These are phyloP conservation scores for Xyrauchen texanus DNA, from an alignment of 2,113 vertebrate genomes.

Conservation along the genomic window DNA sequence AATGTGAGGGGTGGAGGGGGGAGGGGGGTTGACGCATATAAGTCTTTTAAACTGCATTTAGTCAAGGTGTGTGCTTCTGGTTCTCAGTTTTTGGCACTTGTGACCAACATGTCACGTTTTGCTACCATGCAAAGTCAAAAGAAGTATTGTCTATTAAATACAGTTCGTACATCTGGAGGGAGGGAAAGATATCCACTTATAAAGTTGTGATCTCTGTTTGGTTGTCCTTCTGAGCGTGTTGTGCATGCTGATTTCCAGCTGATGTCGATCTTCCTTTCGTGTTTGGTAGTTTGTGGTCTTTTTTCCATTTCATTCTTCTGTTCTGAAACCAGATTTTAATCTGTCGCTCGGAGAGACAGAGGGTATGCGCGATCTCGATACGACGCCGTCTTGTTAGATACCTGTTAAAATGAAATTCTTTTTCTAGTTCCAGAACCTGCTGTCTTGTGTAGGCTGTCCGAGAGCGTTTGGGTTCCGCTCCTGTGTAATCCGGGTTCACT, in stretches of 20 bases:
- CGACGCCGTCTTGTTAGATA: slow-evolving; percentile 96
- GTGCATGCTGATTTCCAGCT: slow-evolving; percentile 84
- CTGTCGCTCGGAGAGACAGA: slow-evolving; percentile 97
- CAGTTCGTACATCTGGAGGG: slow-evolving; percentile 71
- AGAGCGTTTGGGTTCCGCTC: slow-evolving; percentile 94
- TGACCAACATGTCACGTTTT: slow-evolving; percentile 65
- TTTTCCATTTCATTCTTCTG: slow-evolving; percentile 99
- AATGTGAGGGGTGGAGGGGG: background rate
- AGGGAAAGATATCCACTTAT: slow-evolving; percentile 74
- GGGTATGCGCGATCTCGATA: slow-evolving; percentile 96
- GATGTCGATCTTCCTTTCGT: slow-evolving; percentile 94
- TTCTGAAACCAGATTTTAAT: slow-evolving; percentile 99
- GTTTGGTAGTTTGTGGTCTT: slow-evolving; percentile 98
- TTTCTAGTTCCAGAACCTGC: slow-evolving; percentile 98
- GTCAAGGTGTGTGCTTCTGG: slow-evolving; percentile 60
- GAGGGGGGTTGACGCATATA: slow-evolving; percentile 58
- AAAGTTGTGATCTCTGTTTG: slow-evolving; percentile 97
- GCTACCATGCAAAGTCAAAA: slow-evolving; percentile 84
- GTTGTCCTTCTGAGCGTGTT: slow-evolving; percentile 89
- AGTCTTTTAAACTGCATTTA: slow-evolving; percentile 51
- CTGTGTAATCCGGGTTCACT: slow-evolving; percentile 97
- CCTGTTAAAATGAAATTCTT: slow-evolving; percentile 99
- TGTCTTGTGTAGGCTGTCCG: slow-evolving; percentile 97
- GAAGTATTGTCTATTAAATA: slow-evolving; percentile 79
- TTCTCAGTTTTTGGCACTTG: slow-evolving; percentile 61